Evolutionary conservation across 2,113 vertebrate species (phyloP).

Genomic region (Phyllopteryx taeniolatus): DNA sequence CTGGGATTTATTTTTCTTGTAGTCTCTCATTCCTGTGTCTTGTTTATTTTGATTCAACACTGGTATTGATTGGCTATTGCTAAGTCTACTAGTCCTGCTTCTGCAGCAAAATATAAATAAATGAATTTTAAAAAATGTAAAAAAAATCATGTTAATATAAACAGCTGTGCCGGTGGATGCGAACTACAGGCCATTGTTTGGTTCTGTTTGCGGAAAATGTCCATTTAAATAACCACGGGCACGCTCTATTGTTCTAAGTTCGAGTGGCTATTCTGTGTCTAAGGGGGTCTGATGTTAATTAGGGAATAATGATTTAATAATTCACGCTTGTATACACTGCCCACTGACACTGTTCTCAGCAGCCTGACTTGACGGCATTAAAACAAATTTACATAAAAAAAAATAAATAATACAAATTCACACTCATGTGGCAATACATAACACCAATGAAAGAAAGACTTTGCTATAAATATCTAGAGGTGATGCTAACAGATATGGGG

Average conservation of each 20-base stretch:
- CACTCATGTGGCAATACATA: slow-evolving; percentile 38
- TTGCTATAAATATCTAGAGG: slow-evolving; percentile 56
- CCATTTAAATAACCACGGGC: slow-evolving; percentile 19
- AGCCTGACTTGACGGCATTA: slow-evolving; percentile 43
- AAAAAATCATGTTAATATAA: background rate
- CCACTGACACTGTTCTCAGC: slow-evolving; percentile 50
- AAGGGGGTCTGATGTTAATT: slow-evolving; percentile 53
- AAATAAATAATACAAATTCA: slow-evolving; percentile 37
- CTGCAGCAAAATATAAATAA: background rate
- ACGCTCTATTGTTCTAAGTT: slow-evolving; percentile 31
- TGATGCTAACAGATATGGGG: slow-evolving; percentile 56
- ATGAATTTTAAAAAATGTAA: too few species aligned
- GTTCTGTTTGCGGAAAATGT: slow-evolving; percentile 9
- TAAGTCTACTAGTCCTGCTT: background rate
- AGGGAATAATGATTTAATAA: slow-evolving; percentile 61
- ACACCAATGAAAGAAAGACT: slow-evolving; percentile 43
- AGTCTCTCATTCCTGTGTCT: background rate
- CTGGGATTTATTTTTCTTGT: too few species aligned
- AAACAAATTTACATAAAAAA: slow-evolving; percentile 18
- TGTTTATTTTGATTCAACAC: background rate
- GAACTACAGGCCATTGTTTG: slow-evolving; percentile 22
- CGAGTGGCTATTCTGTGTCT: slow-evolving; percentile 38
- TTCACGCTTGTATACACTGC: slow-evolving; percentile 52
- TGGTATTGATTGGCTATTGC: background rate
- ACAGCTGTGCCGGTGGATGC: background rate